Evolutionary conservation across 2,888 invertebrate genomes (phyloP), one percentile per base, ranked within the genome.

Genomic region (Chydorus sphaericus): DNA sequence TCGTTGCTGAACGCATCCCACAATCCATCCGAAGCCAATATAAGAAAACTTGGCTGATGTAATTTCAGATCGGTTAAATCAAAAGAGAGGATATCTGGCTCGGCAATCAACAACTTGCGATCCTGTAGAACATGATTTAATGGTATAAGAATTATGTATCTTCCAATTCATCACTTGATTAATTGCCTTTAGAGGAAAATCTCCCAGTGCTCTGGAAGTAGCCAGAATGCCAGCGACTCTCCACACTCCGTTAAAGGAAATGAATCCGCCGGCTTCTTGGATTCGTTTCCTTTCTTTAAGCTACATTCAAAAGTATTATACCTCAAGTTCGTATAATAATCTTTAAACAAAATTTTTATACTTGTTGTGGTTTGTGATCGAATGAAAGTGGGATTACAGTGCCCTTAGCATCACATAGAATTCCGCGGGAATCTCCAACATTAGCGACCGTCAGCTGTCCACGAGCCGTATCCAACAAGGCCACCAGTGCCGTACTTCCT

Each of bases 1-100:
- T 94, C 92, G 70, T 94, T 94, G 44, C 83, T 78, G 69, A 94
- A 92, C 20, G 90, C 91, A 69, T 96, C 96, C 94, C 94, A 96
- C 31, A 96, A 75, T 2, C 96, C 96, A 74, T 96, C 96, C 1
- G 92, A 88, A 14, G 94, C 96, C 58, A 96, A 75, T 59, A 96
- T 82, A 62, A 94, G 72, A 71, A 96, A 96, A 74, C 83, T 79
- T 1, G 92, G 91, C 66, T 67, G 83, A 66, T 87, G 83, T 70
- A 90, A 86, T 58, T 78, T 77, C 57, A 94, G 73, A 70, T 93
- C 86, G 58, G 78, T 77, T 57, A 94, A 73, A 70, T 93, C 86
- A 67, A 94, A 93, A 30, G 90, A 86, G 63, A 91, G 74, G 62
- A 96, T 88, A 69, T 96, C 94, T 7, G 96, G 96, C 69, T 93